Conservation (phyloP, 2,888 invertebrate genomes). For the Caenorhabditis uteleia region DNA sequence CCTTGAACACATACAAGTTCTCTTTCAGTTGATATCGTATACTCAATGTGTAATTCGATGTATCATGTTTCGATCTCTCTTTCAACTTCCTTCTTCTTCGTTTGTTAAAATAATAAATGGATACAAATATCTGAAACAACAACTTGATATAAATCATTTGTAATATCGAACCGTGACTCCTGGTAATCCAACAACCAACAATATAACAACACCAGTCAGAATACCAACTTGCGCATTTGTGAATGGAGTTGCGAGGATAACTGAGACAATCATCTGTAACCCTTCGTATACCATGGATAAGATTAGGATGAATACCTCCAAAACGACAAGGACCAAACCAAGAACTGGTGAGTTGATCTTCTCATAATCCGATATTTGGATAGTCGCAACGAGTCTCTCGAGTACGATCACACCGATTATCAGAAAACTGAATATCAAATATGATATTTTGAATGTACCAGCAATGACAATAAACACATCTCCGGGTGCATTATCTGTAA, state of each 20-base stretch:
- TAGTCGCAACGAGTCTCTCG: neutral
- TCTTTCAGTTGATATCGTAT: constrained; percentile 1
- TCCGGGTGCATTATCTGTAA: neutral
- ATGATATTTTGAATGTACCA: neutral
- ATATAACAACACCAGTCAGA: neutral
- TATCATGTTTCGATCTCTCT: neutral
- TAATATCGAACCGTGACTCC: too few species aligned
- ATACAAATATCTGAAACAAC: neutral
- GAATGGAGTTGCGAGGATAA: neutral
- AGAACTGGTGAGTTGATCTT: neutral
- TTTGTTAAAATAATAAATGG: neutral
- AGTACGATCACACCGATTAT: neutral
- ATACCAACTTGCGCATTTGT: neutral
- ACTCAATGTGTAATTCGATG: neutral
- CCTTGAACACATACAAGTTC: constrained; percentile 2
- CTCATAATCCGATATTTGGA: neutral
- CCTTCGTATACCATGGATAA: neutral
- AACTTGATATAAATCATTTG: too few species aligned
- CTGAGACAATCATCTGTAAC: neutral
- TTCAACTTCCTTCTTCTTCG: neutral
- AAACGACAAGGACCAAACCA: neutral
- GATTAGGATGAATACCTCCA: neutral
- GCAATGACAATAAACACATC: neutral
- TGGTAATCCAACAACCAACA: neutral
- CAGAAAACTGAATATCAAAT: constrained; percentile 1